Evolutionary conservation across 2,113 vertebrate genomes (phyloP).

Genomic region (Anser brachyrhynchus): DNA sequence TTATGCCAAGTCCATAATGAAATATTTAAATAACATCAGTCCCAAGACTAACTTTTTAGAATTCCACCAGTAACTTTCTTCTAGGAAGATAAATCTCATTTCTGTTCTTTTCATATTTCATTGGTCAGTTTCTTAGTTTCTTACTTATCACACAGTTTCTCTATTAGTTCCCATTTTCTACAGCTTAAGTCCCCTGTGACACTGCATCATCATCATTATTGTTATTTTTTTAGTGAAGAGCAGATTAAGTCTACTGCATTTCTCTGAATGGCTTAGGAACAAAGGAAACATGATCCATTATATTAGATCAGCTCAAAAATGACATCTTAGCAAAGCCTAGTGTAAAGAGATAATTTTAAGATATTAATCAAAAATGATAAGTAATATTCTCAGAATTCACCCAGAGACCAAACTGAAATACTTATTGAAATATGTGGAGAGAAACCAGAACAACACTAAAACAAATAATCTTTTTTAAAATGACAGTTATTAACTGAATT

Average conservation of each 20-base stretch:
- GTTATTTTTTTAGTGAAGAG: neutral
- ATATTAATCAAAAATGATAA: slow-evolving; percentile 19
- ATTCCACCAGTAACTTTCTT: neutral
- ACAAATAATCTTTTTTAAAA: neutral
- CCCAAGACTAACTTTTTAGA: neutral
- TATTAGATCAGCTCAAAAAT: slow-evolving; percentile 23
- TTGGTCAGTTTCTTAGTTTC: neutral
- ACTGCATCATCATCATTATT: neutral
- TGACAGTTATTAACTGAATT: neutral
- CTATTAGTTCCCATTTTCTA: neutral
- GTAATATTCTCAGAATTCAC: slow-evolving; percentile 4
- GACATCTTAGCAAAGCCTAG: neutral
- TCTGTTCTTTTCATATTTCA: neutral
- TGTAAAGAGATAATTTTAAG: neutral
- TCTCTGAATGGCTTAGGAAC: slow-evolving; percentile 18
- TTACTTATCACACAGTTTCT: neutral
- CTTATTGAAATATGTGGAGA: neutral
- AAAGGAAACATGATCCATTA: slow-evolving; percentile 9
- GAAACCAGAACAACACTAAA: neutral
- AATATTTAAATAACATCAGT: neutral
- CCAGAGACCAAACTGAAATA: neutral
- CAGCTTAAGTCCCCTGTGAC: neutral
- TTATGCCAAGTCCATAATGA: neutral
- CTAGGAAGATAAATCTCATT: neutral
- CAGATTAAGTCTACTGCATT: slow-evolving; percentile 21